phyloP scores from a whole-genome alignment of 2,888 invertebrate genomes.

The Meloe dianella region DNA sequence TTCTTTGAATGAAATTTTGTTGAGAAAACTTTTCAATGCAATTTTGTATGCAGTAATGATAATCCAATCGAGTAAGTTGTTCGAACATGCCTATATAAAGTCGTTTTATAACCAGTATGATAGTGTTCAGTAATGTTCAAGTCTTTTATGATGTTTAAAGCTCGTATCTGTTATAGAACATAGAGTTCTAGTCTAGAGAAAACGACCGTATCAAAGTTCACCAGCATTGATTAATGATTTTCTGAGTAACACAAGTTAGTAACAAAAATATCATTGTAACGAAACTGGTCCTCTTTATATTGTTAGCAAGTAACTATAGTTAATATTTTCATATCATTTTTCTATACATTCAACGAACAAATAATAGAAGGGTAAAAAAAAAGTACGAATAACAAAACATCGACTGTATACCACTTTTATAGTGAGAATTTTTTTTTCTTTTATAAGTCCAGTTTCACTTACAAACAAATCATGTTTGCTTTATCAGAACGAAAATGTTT shows the following conservation, averaged over 20 bases:
- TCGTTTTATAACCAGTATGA: slow-evolving; percentile 5
- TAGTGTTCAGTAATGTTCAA: slow-evolving; percentile 2
- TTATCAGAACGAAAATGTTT: slow-evolving; percentile 19
- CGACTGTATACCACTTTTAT: not conserved
- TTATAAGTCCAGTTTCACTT: slow-evolving; percentile 4
- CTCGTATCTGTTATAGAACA: slow-evolving; percentile 26
- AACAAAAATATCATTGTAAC: slow-evolving; percentile 21
- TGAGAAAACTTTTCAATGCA: not conserved
- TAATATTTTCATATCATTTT: slow-evolving; percentile 5
- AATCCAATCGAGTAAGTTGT: not conserved
- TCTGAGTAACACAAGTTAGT: slow-evolving; percentile 26
- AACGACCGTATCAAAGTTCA: slow-evolving; percentile 27
- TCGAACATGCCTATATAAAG: slow-evolving; percentile 9
- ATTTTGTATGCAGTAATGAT: not conserved
- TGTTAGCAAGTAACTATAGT: slow-evolving; percentile 17
- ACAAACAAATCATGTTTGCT: slow-evolving; percentile 7
- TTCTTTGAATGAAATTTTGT: not conserved
- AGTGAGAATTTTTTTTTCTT: not conserved
- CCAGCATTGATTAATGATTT: slow-evolving; percentile 31
- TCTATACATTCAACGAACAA: not conserved
- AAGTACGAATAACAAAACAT: not conserved
- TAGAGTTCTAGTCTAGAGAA: slow-evolving; percentile 21
- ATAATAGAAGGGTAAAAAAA: not conserved
- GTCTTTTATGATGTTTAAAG: slow-evolving; percentile 26
- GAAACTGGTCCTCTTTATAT: slow-evolving; percentile 22